Evolutionary conservation across 2,797 vertebrate genomes (phyloP), one percentile per base, ranked within the genome.

Genomic region (Sorex maritimensis): DNA sequence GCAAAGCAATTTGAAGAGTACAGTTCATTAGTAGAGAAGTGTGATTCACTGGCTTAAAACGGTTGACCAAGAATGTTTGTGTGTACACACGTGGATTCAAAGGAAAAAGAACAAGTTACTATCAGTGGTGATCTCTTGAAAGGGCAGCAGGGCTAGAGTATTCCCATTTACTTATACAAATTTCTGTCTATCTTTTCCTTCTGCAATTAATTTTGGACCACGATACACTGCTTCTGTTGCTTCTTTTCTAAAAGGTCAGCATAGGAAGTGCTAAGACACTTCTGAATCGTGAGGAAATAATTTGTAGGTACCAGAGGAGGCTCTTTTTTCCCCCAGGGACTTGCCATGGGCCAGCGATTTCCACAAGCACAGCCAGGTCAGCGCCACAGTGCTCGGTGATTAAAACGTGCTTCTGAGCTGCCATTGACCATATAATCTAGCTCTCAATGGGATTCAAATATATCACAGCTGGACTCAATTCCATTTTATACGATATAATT

Each of bases 361-460:
- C 84, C 3, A 11, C 34, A 61, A 88, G 38, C 1, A 44, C 21
- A 0, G 6, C 89, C 65, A 82, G 5, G 0, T 68, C 93, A 71
- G 41, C 1, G 44, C 21, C 83, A 34, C 80, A 1, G 69, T 44
- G 19, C 78, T 65, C 28, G 0, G 10, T 7, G 23, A 88, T 93
- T 95, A 93, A 92, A 95, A 94, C 0, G 0, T 24, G 52, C 79
- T 75, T 94, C 90, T 61, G 34, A 38, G 74, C 68, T 86, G 88
- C 93, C 96, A 96, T 69, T 15, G 81, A 81, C 77, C 84, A 23
- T 58, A 28, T 95, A 96, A 92, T 63, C 94, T 86, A 49, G 24
- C 63, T 94, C 93, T 95, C 83, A 81, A 49, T 81, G 10, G 77
- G 82, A 23, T 81, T 92, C 69, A 91, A 52, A 86, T 80, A n/a